Base-by-base conservation (phyloP, 2,888 invertebrate species). In the Stenotaenia linearis region DNA sequence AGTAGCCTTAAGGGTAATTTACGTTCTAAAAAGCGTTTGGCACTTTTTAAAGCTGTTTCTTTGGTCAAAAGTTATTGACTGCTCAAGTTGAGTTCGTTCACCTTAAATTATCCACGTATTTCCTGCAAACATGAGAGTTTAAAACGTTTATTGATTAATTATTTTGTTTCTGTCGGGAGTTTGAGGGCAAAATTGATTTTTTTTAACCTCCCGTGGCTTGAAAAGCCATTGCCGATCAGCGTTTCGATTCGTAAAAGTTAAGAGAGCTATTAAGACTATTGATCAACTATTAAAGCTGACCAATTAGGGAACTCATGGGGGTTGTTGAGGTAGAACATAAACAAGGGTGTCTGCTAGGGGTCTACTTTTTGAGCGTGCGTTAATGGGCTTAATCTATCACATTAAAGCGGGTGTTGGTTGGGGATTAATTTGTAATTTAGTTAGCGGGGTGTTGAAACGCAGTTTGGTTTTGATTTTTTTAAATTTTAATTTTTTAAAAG, bases 271-370 rank as follows among this genome's bases (percentile, higher is more conserved):
- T 69, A 69, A 69, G 69, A 69, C n/a, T 69, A 69, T 69, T n/a
- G 69, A 69, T 69, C 28, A 69, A 28, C 25, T 25, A 69, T 69
- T 69, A 69, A 69, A 69, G 69, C 69, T 69, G 69, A 69, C 69
- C 69, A 69, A 69, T 69, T 69, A 69, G 69, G 69, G 28, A 69
- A n/a, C 28, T 28, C 28, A 4, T 69, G 23, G 69, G 69, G 69
- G 28, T 25, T 69, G 69, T 69, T 69, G 25, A 28, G 69, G 69
- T 25, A 28, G 28, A 69, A 69, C 69, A 69, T 69, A 69, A 69
- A 69, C 69, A 69, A 69, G 69, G 69, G 69, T n/a, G 28, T 69
- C 69, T 69, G 28, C 9, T 69, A 15, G 28, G 15, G 69, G 69
- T 69, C 69, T 69, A 4, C 4, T 28, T 28, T 69, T 28, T 9